Evolutionary conservation across 1,140 invertebrate genomes (phyloP).

Genomic region (Hormaphis cornu): DNA sequence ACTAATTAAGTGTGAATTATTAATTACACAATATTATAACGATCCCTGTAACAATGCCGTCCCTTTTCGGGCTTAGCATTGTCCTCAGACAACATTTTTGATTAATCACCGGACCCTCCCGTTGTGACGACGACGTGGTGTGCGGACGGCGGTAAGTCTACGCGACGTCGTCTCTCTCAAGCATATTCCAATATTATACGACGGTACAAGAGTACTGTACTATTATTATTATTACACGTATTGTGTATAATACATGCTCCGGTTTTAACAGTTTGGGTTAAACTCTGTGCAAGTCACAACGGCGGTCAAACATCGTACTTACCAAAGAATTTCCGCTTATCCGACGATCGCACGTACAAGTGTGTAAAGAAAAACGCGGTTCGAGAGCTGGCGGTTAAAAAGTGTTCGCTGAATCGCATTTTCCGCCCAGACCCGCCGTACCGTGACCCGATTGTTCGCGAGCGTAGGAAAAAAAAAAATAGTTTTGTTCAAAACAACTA

Average conservation of each 20-base stretch:
- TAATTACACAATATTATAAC: constrained; percentile 32
- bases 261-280: background rate
- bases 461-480: background rate
- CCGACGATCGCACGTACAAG: background rate
- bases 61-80: background rate
- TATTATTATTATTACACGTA: background rate
- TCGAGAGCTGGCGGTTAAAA: constrained; percentile 12
- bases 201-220: background rate
- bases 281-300: no score
- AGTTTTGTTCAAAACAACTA: background rate
- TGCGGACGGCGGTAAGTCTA: background rate
- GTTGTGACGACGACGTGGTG: background rate
- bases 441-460: background rate
- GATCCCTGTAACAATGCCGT: constrained; percentile 15
- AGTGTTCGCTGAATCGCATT: background rate
- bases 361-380: constrained; percentile 7
- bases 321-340: background rate
- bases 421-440: background rate
- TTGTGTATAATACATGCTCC: no score
- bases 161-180: background rate
- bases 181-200: no score
- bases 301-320: background rate
- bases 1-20: constrained; percentile 33
- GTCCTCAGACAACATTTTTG: constrained; percentile 6
- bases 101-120: constrained; percentile 1